Evolutionary conservation across 2,888 invertebrate genomes (phyloP), one percentile per base, ranked within the genome.

Genomic region (Heliconius hortense): DNA sequence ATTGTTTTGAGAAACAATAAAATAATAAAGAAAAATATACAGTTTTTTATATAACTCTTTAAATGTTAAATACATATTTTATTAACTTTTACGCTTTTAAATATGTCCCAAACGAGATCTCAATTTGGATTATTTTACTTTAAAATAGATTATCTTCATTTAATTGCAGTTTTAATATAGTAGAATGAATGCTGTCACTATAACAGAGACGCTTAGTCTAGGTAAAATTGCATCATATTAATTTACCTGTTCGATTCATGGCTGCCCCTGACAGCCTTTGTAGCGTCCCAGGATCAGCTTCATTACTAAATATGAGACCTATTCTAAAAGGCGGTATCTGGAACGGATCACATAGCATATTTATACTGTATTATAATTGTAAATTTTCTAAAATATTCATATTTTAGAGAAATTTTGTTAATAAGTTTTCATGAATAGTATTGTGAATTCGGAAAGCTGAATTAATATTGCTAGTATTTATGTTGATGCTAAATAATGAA

Each of bases 211-310:
- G 69, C 70, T 69, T 68, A 73, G 76, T 35, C 63, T 73, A 76
- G 73, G 76, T 73, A 77, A 78, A 78, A 77, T 76, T 77, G 89
- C 88, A 88, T 87, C 82, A 87, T 86, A 89, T 91, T 90, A 91
- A 91, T 91, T 89, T 88, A 90, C 89, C 89, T 89, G 87, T 84
- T 85, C 84, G 81, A 84, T 81, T 83, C 82, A 80, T 72, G 73
- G 81, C 85, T 92, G 92, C 75, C 80, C 72, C 80, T 89, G 93
- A 91, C 92, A 90, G 88, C 82, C 88, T 91, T 91, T 90, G 89
- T 89, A 81, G 75, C 72, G 78, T 78, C 76, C 78, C 78, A 80
- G 81, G 82, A 76, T 81, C 84, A 78, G 79, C 72, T 85, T 85
- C 87, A 88, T 88, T 88, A 87, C 83, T 80, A 80, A 78, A 78